Percentiles rank a stretch among this genome's conserved stretches.
Conservation (phyloP, 2,113 vertebrate species). For the Scortum barcoo region DNA sequence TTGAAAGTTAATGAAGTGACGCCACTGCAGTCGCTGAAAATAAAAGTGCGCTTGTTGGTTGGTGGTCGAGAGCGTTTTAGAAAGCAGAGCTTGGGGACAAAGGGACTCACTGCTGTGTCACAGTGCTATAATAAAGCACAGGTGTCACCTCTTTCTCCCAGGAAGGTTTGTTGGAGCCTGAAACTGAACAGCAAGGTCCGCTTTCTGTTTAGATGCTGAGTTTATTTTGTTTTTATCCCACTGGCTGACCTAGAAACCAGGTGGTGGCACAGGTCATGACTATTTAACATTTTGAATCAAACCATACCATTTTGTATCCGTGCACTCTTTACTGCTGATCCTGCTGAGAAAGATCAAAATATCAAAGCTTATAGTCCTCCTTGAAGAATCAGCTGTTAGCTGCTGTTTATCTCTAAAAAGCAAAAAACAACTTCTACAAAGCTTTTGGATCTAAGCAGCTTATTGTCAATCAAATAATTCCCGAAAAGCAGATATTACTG, state of each 20-base stretch:
- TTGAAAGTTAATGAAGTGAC: conserved; percentile 13
- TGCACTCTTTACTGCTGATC: not conserved
- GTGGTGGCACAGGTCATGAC: not conserved
- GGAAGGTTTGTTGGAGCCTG: conserved; percentile 19
- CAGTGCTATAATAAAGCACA: conserved; percentile 17
- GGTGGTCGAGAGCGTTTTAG: not conserved
- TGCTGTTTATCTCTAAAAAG: too few relatives aligned
- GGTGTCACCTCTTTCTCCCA: conserved; percentile 15
- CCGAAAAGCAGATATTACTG: not conserved
- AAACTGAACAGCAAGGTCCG: conserved; percentile 3
- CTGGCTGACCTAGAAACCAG: conserved; percentile 9
- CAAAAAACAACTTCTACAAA: too few relatives aligned
- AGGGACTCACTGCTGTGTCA: conserved; percentile 9
- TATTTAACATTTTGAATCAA: too few relatives aligned
- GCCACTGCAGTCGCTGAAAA: conserved; percentile 14
- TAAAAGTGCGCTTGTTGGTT: conserved; percentile 13
- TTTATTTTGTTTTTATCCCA: conserved; percentile 8
- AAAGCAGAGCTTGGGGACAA: conserved; percentile 12
- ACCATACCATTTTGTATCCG: too few relatives aligned
- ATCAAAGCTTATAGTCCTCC: not conserved
- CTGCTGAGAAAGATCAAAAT: not conserved
- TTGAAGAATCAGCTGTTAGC: conserved; percentile 9
- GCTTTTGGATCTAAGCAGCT: too few relatives aligned
- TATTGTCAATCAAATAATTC: not conserved
- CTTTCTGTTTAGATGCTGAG: conserved; percentile 22